Evolutionary conservation across 1,140 invertebrate species (phyloP).

Genomic region (Armadillidium nasatum): DNA sequence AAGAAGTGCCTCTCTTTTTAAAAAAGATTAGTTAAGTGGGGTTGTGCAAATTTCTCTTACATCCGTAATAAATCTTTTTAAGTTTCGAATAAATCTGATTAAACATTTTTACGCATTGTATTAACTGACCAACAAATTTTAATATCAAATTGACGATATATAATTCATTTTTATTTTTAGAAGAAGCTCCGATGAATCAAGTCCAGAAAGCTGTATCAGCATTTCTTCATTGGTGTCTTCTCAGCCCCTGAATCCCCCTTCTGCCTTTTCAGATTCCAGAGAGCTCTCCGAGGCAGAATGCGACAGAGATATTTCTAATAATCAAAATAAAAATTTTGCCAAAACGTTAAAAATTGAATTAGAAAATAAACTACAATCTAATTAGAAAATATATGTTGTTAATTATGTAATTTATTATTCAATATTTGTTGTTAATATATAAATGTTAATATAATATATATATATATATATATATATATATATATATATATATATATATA

Average conservation of each 20-base stretch:
- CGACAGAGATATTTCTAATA: neutral
- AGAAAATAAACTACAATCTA: neutral
- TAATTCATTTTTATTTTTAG: neutral
- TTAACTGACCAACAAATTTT: too few relatives aligned
- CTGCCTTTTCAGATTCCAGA: slow-evolving; percentile 24
- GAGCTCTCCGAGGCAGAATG: slow-evolving; percentile 26
- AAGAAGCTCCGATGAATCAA: neutral
- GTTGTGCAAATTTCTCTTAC: too few relatives aligned
- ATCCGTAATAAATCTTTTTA: too few relatives aligned
- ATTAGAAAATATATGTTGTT: too few relatives aligned
- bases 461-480: neutral
- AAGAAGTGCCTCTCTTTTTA: too few relatives aligned
- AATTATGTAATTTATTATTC: too few relatives aligned
- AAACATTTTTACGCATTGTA: too few relatives aligned
- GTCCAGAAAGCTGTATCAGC: slow-evolving; percentile 17
- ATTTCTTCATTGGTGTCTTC: slow-evolving; percentile 21
- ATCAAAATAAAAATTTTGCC: neutral
- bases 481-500: slow-evolving; percentile 14
- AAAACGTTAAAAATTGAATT: neutral
- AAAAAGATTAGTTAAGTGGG: too few relatives aligned
- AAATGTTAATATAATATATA: too few relatives aligned
- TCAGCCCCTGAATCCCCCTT: slow-evolving; percentile 19
- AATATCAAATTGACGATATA: neutral
- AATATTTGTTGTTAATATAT: too few relatives aligned
- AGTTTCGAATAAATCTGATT: too few relatives aligned